Evolutionary conservation across 2,888 invertebrate species (phyloP), one percentile per base, ranked within the genome.

Genomic region (Oscheius sp.): DNA sequence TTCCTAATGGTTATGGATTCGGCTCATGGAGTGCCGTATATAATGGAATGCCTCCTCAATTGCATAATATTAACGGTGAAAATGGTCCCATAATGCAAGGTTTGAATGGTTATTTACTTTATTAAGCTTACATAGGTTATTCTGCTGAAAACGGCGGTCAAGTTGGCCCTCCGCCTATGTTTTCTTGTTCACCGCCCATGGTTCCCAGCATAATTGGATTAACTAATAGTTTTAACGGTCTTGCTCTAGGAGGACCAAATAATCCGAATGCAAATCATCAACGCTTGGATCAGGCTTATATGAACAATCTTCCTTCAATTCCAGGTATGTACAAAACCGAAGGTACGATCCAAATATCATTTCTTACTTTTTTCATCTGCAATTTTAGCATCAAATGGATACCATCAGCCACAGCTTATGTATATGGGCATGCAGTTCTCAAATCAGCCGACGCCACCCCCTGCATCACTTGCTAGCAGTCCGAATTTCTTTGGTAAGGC

Each of bases 1-100:
- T 76, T 17, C 78, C 80, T 0, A 65, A 68, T n/a, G 69, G 71
- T 39, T 82, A 77, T 58, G 75, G 76, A n/a, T 81, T 71, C 61
- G 76, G 78, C 25, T 61, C 50, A 6, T 68, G 68, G 61, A 58
- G 46, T 20, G 52, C 68, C 2, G 58, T 50, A 12, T 61, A 53
- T 25, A 53, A 42, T 20, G 65, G 52, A 3, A 27, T 55, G 27
- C 61, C 53, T 0, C 45, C 45, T 8, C 55, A 55, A 46, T 31
- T 17, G 25, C 46, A 17, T 15, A 31, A 31, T 8, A 15, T 57
- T 4, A 57, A 39, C 45, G 42, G 37, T 29, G 33, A 15, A n/a
- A 29, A 55, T 23, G 34, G n/a, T 34, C 27, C 8, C 10, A 58
- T 58, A 25, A 42, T 58, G 42, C 61, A 10, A 27, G 34, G 55